A percentile compares a stretch with the other conserved stretches of the same genome.
Conservation (phyloP, 2,888 invertebrate species). For the Heliconius ismenius region DNA sequence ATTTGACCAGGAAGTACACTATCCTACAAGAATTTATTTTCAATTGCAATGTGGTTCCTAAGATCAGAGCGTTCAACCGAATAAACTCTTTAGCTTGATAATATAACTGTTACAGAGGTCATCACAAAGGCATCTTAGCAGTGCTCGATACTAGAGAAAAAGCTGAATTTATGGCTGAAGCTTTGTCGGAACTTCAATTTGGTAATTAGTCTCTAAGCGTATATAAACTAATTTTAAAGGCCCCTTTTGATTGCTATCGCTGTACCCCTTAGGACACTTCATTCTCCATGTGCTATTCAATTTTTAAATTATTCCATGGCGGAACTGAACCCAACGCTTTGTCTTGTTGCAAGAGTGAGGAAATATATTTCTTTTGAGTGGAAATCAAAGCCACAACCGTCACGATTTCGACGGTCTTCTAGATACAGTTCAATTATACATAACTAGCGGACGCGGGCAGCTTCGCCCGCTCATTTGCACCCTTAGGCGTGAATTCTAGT, state of each 20-base stretch:
- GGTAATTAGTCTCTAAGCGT: constrained; percentile 55
- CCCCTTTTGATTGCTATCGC: background rate
- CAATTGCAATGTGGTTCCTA: no score
- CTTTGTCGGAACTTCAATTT: constrained; percentile 76
- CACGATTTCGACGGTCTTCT: background rate
- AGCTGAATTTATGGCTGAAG: constrained; percentile 74
- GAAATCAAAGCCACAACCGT: background rate
- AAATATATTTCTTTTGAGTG: background rate
- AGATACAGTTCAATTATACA: background rate
- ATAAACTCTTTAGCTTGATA: no score
- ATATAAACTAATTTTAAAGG: background rate
- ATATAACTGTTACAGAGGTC: constrained; percentile 56
- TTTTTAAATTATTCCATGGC: background rate
- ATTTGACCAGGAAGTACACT: no score
- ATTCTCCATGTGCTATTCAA: background rate
- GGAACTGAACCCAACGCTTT: background rate
- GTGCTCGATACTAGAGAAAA: constrained; percentile 71
- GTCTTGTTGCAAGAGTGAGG: no score
- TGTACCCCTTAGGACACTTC: background rate
- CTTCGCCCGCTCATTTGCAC: no score
- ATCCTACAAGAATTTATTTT: no score
- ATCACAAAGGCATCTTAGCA: constrained; percentile 70
- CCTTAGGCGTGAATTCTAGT: no score
- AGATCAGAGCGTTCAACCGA: no score
- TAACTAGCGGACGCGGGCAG: background rate